Evolutionary conservation across 2,888 invertebrate genomes (phyloP).

Genomic region (Pseudococcus longispinus): DNA sequence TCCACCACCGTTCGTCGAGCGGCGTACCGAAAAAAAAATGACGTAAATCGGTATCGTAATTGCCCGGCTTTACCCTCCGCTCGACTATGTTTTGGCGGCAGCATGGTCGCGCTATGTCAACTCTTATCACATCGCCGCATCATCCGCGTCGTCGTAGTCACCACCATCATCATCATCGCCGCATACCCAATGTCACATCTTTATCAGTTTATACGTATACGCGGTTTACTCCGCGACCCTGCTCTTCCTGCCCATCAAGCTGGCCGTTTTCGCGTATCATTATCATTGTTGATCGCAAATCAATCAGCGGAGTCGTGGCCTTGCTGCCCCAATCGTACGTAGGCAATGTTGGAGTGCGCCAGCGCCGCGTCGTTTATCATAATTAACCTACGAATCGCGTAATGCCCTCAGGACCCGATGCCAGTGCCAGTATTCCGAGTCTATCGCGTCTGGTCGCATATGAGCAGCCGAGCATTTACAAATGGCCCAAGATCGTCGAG

Average conservation of each 20-base stretch:
- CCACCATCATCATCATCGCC: not conserved
- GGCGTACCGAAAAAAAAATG: slow-evolving; percentile 3
- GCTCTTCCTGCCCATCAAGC: not conserved
- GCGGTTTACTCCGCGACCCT: not conserved
- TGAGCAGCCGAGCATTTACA: not conserved
- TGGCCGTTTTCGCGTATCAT: not conserved
- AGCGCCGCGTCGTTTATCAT: not conserved
- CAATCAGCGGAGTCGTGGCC: not conserved
- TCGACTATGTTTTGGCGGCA: not conserved
- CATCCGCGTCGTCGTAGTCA: not conserved
- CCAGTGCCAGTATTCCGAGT: not conserved
- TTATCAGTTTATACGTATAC: not conserved
- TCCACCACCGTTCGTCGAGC: not conserved
- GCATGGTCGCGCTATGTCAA: not conserved
- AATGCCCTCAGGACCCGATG: not conserved
- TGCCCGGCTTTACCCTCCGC: not conserved
- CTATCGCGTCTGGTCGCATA: not conserved
- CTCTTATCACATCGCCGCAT: not conserved
- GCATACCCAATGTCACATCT: slow-evolving; percentile 25
- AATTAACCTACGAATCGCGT: not conserved
- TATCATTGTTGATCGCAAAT: not conserved
- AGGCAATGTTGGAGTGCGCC: not conserved
- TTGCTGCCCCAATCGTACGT: not conserved
- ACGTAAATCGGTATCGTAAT: slow-evolving; percentile 38
- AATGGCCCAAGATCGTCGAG: not conserved